These are phyloP conservation scores for Proterorhinus semilunaris DNA, from an alignment of 2,113 vertebrate genomes.

Conservation along the genomic window DNA sequence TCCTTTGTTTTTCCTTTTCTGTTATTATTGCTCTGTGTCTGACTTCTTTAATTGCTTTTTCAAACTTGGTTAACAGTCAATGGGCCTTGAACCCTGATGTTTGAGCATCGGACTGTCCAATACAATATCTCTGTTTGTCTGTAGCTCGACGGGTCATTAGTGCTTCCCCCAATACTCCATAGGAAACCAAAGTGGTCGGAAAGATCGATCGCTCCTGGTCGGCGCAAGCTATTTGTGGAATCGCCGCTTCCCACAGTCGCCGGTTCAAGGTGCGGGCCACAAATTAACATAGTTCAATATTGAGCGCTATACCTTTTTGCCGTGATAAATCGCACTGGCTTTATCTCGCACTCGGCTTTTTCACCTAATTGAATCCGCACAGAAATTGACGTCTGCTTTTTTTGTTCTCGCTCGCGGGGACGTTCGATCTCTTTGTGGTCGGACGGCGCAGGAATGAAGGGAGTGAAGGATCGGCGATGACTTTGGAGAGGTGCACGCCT, in stretches of 20 bases:
- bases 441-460: constrained; percentile 24
- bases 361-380: constrained; percentile 72
- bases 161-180: constrained; percentile 16
- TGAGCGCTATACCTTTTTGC: constrained; percentile 62
- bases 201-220: constrained; percentile 55
- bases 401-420: constrained; percentile 58
- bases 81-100: neutral
- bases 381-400: constrained; percentile 57
- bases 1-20: no score
- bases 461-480: constrained; percentile 33
- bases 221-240: constrained; percentile 69
- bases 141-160: constrained; percentile 26
- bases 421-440: constrained; percentile 60
- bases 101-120: neutral
- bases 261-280: constrained; percentile 59
- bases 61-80: neutral
- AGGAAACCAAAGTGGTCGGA: constrained; percentile 24
- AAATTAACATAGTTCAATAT: constrained; percentile 76
- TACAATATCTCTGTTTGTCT: neutral
- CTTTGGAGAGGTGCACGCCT: constrained; percentile 31
- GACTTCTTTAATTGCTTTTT: neutral
- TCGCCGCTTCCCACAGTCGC: constrained; percentile 67
- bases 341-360: constrained; percentile 74
- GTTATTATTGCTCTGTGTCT: no score
- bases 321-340: constrained; percentile 74